Base-by-base conservation (phyloP, 2,797 vertebrate genomes). In the Onychomys leucogaster region DNA sequence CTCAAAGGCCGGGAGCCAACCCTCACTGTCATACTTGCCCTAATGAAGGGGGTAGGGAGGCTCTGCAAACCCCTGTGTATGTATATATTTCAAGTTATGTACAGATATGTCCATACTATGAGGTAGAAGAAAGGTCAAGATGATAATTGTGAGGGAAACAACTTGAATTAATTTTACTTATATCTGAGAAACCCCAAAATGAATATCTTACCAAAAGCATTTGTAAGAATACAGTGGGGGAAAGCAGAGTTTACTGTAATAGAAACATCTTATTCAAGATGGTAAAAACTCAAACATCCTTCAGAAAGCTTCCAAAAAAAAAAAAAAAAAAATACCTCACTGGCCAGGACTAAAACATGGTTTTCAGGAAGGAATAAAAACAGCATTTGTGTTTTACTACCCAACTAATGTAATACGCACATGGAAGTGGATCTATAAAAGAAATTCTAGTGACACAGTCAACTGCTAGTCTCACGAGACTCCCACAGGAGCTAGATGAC, bases 191-290 rank as follows among this genome's bases (percentile, higher is more conserved):
- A 78, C 23, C n/a, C 49, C 0, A 37, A 89, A 94, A 93, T 78
- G 63, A 97, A 13, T 85, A 92, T 59, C 25, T 52, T n/a, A 86
- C 90, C 29, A 95, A 80, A 65, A 95, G 9, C 43, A 85, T 87
- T 89, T 89, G 41, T 90, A 94, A 86, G 16, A 34, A 57, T 77
- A 69, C 10, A 65, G 57, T 77, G 96, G 63, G 59, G 59, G 94
- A 96, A 83, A 92, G 49, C 46, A 69, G 25, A 75, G 34, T 92
- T 78, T 86, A 14, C 41, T 95, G 25, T 83, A 95, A 96, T 37
- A 97, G 63, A 95, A 95, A 95, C 75, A 83, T 83, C 67, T 91
- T 92, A 90, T 76, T 96, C 52, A 95, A 90, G 65, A 91, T 94
- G 37, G 27, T 90, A 46, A 85, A 86, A 92, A 86, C 93, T 94